These are phyloP conservation scores for Drosophila navojoa DNA, from an alignment of 1,140 invertebrate species.

Conservation along the genomic window DNA sequence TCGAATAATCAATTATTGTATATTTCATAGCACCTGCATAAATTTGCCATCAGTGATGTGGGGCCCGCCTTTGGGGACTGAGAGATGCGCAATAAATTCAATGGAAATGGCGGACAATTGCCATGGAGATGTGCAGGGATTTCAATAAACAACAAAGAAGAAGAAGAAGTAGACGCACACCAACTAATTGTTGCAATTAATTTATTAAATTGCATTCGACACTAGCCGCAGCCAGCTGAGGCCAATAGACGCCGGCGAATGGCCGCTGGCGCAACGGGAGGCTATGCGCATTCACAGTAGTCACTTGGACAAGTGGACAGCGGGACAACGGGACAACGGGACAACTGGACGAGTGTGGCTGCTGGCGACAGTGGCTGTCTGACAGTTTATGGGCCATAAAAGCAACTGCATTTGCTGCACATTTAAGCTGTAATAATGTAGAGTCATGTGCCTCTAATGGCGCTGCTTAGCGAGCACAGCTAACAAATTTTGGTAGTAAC, in stretches of 20 bases:
- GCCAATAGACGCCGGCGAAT: background rate
- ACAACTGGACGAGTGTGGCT: no score
- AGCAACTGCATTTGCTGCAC: constrained; percentile 35
- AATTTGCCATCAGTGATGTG: constrained; percentile 31
- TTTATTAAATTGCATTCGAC: constrained; percentile 74
- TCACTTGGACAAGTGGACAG: constrained; percentile 6
- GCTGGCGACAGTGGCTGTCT: background rate
- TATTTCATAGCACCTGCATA: constrained; percentile 25
- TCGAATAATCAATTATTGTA: constrained; percentile 27
- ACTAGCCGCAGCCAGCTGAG: constrained; percentile 12
- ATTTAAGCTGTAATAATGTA: constrained; percentile 19
- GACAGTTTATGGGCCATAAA: constrained; percentile 46
- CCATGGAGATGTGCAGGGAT: constrained; percentile 26
- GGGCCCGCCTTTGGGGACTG: constrained; percentile 6
- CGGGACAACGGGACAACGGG: no score
- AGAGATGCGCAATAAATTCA: constrained; percentile 41
- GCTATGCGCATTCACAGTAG: constrained; percentile 11
- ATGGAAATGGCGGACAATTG: constrained; percentile 15
- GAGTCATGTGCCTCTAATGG: constrained; percentile 28
- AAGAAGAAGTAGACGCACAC: constrained; percentile 54
- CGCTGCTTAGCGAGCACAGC: background rate
- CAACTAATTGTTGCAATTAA: constrained; percentile 75
- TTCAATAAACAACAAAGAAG: constrained; percentile 46
- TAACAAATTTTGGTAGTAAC: constrained; percentile 14
- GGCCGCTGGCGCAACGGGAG: constrained; percentile 45